A percentile compares a stretch with the other conserved stretches of the same genome.
Evolutionary conservation across 2,797 vertebrate species (phyloP).

Genomic region (Erpetoichthys calabaricus): DNA sequence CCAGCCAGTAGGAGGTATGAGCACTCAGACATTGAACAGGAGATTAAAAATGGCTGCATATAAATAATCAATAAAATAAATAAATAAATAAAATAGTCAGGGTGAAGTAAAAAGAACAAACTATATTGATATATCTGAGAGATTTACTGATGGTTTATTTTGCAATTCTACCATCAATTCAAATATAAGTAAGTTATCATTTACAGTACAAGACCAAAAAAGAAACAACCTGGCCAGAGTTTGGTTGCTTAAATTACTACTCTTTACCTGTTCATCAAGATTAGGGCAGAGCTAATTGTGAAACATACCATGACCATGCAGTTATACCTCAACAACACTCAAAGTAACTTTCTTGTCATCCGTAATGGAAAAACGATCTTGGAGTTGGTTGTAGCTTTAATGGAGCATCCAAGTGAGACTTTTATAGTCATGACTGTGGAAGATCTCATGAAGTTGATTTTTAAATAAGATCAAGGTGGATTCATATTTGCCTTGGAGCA

Average conservation of each 20-base stretch:
- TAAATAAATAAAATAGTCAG: no score
- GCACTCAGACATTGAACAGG: no score
- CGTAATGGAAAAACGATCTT: slow-evolving; percentile 67
- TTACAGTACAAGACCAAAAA: no score
- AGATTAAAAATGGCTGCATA: no score
- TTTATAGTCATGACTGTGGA: slow-evolving; percentile 65
- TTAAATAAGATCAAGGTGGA: slow-evolving; percentile 65
- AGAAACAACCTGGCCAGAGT: slow-evolving; percentile 6
- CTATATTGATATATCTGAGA: no score
- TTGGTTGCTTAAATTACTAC: slow-evolving; percentile 66
- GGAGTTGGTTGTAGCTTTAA: slow-evolving; percentile 57
- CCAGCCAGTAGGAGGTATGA: no score
- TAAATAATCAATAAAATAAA: no score
- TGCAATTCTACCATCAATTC: no score
- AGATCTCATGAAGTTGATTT: slow-evolving; percentile 68
- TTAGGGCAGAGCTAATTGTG: slow-evolving; percentile 61
- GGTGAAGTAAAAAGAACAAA: no score
- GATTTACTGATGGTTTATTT: no score
- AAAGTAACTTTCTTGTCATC: slow-evolving; percentile 68
- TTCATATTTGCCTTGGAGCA: slow-evolving; percentile 60
- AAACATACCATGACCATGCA: slow-evolving; percentile 68
- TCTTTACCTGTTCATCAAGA: slow-evolving; percentile 66
- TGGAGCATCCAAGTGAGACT: slow-evolving; percentile 65
- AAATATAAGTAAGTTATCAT: no score
- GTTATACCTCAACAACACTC: slow-evolving; percentile 61